These are phyloP conservation scores for Octodon degus DNA, from an alignment of 2,113 vertebrate genomes.

Conservation along the genomic window DNA sequence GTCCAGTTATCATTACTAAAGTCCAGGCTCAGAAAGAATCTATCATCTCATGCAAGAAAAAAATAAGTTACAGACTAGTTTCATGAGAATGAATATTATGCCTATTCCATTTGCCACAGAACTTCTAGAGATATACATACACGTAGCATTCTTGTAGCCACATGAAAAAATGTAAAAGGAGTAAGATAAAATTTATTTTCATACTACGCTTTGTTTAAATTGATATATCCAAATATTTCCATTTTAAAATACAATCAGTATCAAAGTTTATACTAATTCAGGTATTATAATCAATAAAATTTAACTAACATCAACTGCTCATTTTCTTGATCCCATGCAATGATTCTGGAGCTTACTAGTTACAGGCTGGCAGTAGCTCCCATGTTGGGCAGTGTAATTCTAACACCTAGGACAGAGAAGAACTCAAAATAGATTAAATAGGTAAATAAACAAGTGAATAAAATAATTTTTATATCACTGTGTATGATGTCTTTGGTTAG, in stretches of 20 bases:
- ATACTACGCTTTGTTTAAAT: neutral
- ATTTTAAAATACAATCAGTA: neutral
- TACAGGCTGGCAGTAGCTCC: too few species aligned
- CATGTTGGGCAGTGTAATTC: rapidly evolving
- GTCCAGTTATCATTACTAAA: neutral
- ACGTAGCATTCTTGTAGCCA: neutral
- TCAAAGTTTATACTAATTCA: neutral
- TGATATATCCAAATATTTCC: neutral
- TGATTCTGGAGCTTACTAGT: neutral
- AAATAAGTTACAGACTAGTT: neutral
- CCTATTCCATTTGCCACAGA: neutral
- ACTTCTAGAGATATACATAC: neutral
- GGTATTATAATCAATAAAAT: constrained; percentile 31
- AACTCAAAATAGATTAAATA: neutral
- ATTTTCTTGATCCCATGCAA: neutral
- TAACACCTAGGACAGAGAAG: neutral
- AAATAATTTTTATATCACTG: neutral
- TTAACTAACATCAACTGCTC: constrained; percentile 2
- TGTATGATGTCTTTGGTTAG: neutral
- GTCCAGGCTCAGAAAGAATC: neutral
- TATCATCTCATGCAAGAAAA: neutral
- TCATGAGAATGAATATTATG: neutral
- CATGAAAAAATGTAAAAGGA: neutral
- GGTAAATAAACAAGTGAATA: neutral
- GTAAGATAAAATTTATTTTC: neutral